Base-by-base conservation (phyloP, 2,797 vertebrate genomes). In the Acanthurus lineatus region DNA sequence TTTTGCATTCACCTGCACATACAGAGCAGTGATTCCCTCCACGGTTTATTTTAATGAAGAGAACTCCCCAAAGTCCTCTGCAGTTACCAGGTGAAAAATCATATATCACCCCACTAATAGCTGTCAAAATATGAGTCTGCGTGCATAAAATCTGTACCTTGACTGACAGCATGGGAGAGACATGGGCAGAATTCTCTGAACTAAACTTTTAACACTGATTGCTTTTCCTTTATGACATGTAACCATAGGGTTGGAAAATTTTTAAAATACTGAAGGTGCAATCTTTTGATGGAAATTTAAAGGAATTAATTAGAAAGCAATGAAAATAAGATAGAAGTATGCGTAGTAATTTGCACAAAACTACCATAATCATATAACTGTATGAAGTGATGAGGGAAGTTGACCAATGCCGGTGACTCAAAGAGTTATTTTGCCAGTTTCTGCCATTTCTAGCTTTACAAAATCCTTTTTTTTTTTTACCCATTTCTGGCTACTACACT, bases 91-190 rank as follows among this genome's bases (percentile, higher is more conserved):
- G 64, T 78, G n/a, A 83, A 89, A 84, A 71, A 56, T n/a, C 0
- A 42, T 72, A 63, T 66, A 78, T 87, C 71, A 84, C 77, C 84
- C 65, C 14, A 53, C 68, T 82, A 86, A 88, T 72, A 73, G 68
- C 80, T 86, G 86, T 89, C 78, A 83, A 71, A 78, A 75, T 57
- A 66, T 44, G 38, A 11, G n/a, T 57, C 49, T n/a, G 69, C 68
- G 35, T 79, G 82, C 77, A 78, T 60, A 42, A 79, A 77, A 70
- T 66, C 62, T 77, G 69, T 48, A 35, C n/a, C 32, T 19, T 47
- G 40, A 65, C 42, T 47, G 68, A 38, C 57, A 28, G 20, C 4
- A 15, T 38, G 47, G 1, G 2, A 40, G 32, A 77, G 44, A 68
- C 11, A 35, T 28, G 56, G 57, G 79, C 65, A 70, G 25, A 62